These are phyloP conservation scores for Bos javanicus DNA, from an alignment of 2,113 vertebrate species.

Conservation along the genomic window DNA sequence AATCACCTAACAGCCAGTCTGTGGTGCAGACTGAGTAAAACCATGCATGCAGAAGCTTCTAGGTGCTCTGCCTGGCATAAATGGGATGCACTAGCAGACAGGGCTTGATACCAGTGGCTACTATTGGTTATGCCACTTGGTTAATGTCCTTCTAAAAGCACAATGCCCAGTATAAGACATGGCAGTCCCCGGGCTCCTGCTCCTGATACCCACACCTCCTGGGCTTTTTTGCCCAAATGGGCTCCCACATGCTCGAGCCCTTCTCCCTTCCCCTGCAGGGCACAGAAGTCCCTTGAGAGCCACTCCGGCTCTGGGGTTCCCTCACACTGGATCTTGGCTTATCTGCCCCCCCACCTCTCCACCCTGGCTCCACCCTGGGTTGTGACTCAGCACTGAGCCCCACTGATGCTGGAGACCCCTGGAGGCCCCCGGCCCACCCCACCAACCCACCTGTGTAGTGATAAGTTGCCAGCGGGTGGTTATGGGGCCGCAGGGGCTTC, in stretches of 20 bases:
- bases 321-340: background rate
- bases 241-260: background rate
- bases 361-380: too few relatives aligned
- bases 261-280: background rate
- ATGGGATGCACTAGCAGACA: rapidly evolving
- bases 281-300: background rate
- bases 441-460: slow-evolving; percentile 93
- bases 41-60: too few relatives aligned
- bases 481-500: slow-evolving; percentile 83
- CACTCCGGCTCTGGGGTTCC: background rate
- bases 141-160: background rate
- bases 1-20: background rate
- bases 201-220: background rate
- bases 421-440: background rate
- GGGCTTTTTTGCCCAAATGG: background rate
- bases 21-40: background rate
- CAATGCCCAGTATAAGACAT: background rate
- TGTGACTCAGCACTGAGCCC: background rate
- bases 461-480: slow-evolving; percentile 89
- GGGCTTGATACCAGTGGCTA: background rate
- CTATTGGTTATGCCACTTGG: background rate
- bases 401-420: background rate
- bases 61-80: background rate
- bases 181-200: background rate
- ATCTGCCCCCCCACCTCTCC: too few relatives aligned